Base-by-base conservation (phyloP, 2,888 invertebrate species). In the Andrena flavipes region DNA sequence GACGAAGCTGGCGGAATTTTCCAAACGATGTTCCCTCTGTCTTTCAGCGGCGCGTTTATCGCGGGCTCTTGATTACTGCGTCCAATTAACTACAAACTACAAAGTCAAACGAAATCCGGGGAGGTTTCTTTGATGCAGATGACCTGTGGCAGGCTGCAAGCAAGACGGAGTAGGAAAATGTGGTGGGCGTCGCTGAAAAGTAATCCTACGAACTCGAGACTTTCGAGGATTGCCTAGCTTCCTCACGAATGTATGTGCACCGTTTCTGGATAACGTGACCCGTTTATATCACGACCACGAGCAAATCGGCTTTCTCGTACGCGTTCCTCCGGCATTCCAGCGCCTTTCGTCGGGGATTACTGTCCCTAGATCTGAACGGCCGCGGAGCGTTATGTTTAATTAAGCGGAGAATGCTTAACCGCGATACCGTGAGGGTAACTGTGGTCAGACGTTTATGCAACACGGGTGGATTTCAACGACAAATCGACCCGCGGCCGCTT, bases 251-350 rank as follows among this genome's bases (percentile, higher is more conserved):
- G 29, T 62, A 68, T 49, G 29, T 56, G 8, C 23, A 65, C 26
- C 51, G 16, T 51, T 65, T 79, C 69, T 8, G 33, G 35, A n/a
- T n/a, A 65, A 35, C 20, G 2, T 8, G 70, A 26, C 8, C 69
- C 67, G 78, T 68, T 82, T 68, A 29, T 26, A 30, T 33, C 68
- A 2, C 26, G 29, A 77, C 76, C 81, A 1, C 70, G 30, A 56
- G 76, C 56, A 81, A 83, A 83, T 81, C 83, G 76, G 83, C 83
- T 83, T 77, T 74, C 59, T 6, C 26, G 13, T 33, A 59, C 48
- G 72, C 68, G 48, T 26, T 62, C n/a, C 33, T 23, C 8, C 51
- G 64, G 49, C 76, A 60, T 74, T 63, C 65, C 49, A 1, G 7
- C 48, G 65, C 56, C 83, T 76, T 83, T 74, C 56, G 48, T 8